Percentiles rank a stretch among this genome's conserved stretches.
These are phyloP conservation scores for Onychomys torridus DNA, from an alignment of 2,797 vertebrate genomes.

Conservation along the genomic window DNA sequence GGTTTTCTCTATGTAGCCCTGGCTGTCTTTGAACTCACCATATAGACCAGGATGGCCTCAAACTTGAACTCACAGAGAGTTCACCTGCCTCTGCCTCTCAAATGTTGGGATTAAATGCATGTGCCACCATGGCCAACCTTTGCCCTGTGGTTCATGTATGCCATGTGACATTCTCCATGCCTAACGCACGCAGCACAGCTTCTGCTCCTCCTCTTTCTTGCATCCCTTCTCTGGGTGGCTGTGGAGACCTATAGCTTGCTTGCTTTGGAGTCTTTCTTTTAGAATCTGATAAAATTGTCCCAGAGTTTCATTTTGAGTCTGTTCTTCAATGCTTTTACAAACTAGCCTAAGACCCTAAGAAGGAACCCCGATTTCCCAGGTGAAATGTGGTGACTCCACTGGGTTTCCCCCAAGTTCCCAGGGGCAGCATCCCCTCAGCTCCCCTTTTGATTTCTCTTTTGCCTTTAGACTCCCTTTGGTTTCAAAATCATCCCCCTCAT, in stretches of 20 bases:
- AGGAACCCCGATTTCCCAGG: neutral
- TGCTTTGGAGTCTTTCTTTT: neutral
- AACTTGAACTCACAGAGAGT: neutral
- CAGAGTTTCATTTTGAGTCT: neutral
- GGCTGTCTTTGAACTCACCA: neutral
- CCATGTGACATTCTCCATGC: neutral
- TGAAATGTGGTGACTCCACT: neutral
- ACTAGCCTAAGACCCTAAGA: neutral
- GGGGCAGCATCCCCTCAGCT: neutral
- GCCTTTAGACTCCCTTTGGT: neutral
- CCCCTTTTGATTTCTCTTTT: neutral
- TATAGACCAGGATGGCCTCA: neutral
- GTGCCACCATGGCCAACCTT: neutral
- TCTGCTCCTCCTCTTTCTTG: neutral
- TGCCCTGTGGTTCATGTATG: rapidly evolving
- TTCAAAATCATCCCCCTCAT: neutral
- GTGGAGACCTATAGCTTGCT: neutral
- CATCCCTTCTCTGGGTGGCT: neutral
- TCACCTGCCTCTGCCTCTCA: neutral
- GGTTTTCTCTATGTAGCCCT: neutral
- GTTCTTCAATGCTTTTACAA: neutral
- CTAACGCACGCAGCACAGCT: neutral
- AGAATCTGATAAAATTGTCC: neutral
- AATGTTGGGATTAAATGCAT: neutral
- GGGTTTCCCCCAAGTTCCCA: neutral